Evolutionary conservation across 2,797 vertebrate genomes (phyloP).

Genomic region (Mycteria americana): DNA sequence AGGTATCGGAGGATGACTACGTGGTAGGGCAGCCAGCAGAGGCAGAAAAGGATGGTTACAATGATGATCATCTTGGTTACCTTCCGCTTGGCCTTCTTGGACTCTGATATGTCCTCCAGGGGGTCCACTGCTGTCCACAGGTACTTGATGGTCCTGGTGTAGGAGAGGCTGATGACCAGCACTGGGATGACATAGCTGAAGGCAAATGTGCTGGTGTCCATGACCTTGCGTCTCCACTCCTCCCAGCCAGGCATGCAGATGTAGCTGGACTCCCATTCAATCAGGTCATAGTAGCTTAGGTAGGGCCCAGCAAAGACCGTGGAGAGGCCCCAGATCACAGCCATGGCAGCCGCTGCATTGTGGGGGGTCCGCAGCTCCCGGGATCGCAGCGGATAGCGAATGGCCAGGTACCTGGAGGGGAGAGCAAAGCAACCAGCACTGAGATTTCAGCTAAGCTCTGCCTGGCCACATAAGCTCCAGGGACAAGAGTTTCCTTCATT

Average conservation of each 20-base stretch:
- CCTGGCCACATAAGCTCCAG: neutral
- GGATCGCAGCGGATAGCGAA: constrained; percentile 85
- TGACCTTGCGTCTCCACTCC: constrained; percentile 82
- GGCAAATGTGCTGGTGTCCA: constrained; percentile 88
- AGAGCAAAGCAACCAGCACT: neutral
- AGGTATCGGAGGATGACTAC: constrained; percentile 86
- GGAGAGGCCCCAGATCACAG: constrained; percentile 87
- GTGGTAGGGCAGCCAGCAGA: constrained; percentile 90
- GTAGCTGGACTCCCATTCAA: constrained; percentile 83
- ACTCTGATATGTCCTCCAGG: constrained; percentile 85
- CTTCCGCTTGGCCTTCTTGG: constrained; percentile 87
- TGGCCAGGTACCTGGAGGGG: constrained; percentile 82
- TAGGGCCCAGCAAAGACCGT: constrained; percentile 86
- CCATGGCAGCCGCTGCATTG: constrained; percentile 84
- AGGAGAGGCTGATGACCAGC: constrained; percentile 86
- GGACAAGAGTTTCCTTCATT: neutral
- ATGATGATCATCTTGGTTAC: constrained; percentile 93
- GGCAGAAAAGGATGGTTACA: constrained; percentile 88
- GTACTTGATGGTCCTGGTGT: constrained; percentile 89
- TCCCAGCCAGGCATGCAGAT: constrained; percentile 89
- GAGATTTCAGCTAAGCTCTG: neutral
- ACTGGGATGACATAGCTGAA: constrained; percentile 86
- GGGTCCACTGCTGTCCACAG: constrained; percentile 89
- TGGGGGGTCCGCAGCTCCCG: constrained; percentile 84
- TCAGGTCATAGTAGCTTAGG: constrained; percentile 86